Evolutionary conservation across 1,140 invertebrate genomes (phyloP).

Genomic region (Ericerus pela): DNA sequence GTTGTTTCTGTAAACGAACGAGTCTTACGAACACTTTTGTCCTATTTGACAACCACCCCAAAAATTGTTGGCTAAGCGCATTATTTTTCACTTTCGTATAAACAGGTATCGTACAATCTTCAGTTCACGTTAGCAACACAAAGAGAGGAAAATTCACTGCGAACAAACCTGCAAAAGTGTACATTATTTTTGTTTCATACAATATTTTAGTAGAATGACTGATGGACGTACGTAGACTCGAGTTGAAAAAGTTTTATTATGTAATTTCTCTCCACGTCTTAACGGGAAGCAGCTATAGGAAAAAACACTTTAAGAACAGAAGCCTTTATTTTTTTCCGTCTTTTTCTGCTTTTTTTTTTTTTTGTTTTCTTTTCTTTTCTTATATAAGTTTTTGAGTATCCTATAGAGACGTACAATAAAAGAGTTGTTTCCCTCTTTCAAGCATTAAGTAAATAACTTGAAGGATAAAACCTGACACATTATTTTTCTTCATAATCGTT

Average conservation of each 20-base stretch:
- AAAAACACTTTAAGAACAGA: slow-evolving; percentile 5
- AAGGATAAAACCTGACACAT: slow-evolving; percentile 11
- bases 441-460: slow-evolving; percentile 10
- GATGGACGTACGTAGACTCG: slow-evolving; percentile 4
- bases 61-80: too few relatives aligned
- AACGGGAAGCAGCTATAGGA: background rate
- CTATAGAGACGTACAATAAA: background rate
- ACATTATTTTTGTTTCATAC: too few relatives aligned
- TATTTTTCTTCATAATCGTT: slow-evolving; percentile 11
- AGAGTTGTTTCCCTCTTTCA: slow-evolving; percentile 6
- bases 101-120: too few relatives aligned
- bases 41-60: too few relatives aligned
- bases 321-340: too few relatives aligned
- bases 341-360: too few relatives aligned
- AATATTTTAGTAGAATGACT: background rate
- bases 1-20: too few relatives aligned
- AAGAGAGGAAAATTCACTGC: too few relatives aligned
- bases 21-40: too few relatives aligned
- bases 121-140: too few relatives aligned
- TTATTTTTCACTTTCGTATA: too few relatives aligned
- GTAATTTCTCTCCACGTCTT: background rate
- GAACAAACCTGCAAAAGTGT: too few relatives aligned
- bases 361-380: slow-evolving; percentile 10
- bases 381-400: background rate
- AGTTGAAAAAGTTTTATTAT: slow-evolving; percentile 9